A percentile compares a stretch with the other conserved stretches of the same genome.
These are phyloP conservation scores for Cassiopea andromeda DNA, from an alignment of 30 jellyfish, hydroid and myxozoan species.

Conservation along the genomic window DNA sequence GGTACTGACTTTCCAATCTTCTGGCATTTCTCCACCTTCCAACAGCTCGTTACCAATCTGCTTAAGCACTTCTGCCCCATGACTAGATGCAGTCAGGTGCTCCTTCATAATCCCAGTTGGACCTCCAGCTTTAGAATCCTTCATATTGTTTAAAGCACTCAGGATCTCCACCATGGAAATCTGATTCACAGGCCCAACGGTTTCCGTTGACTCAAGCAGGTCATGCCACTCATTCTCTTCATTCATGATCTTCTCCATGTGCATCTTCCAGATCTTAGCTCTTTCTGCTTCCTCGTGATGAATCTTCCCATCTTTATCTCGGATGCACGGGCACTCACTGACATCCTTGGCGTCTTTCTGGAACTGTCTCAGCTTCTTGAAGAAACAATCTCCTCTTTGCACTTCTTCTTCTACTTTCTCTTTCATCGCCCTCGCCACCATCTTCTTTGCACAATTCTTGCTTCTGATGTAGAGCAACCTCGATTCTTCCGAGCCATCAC, in stretches of 20 bases:
- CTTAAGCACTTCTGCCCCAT: conserved; percentile 4
- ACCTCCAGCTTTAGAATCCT: conserved; percentile 36
- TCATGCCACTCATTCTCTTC: conserved; percentile 11
- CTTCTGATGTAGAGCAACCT: not conserved
- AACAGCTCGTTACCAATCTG: not conserved
- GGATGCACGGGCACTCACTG: not conserved
- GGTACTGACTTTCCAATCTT: conserved; percentile 30
- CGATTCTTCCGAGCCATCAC: not conserved
- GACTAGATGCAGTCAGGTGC: not conserved
- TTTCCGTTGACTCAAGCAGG: not conserved
- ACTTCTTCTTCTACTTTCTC: conserved; percentile 8
- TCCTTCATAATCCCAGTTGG: conserved; percentile 14
- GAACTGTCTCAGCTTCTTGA: not conserved
- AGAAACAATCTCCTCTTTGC: not conserved
- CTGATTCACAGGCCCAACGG: not conserved
- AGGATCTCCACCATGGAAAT: conserved; percentile 1
- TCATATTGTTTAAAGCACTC: conserved; percentile 13
- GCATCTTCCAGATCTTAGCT: not conserved
- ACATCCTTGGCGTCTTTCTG: not conserved
- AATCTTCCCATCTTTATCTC: conserved; percentile 7
- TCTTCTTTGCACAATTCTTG: conserved; percentile 8
- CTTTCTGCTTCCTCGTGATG: not conserved
- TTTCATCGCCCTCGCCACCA: conserved; percentile 14
- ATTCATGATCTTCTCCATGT: conserved; percentile 4
- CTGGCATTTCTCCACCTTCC: conserved; percentile 13